phyloP scores from a whole-genome alignment of 2,113 vertebrate species.

The Argyrosomus japonicus region DNA sequence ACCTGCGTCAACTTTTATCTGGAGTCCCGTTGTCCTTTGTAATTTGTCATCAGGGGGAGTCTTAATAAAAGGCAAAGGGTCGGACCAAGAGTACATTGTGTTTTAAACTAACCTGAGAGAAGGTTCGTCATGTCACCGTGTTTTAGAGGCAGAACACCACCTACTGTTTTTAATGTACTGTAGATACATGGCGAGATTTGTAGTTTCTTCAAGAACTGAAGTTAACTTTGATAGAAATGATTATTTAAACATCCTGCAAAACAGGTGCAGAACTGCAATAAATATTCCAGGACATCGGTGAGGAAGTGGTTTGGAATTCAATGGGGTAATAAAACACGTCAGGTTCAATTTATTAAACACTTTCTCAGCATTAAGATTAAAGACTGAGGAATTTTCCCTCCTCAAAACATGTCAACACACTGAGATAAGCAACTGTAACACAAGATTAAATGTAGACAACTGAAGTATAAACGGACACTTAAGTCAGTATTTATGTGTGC shows the following conservation, averaged over 20 bases:
- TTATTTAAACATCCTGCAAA: background rate
- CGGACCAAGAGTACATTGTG: background rate
- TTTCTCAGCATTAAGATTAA: slow-evolving; percentile 4
- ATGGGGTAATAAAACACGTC: background rate
- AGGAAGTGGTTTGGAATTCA: background rate
- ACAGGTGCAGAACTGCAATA: background rate
- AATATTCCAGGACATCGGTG: background rate
- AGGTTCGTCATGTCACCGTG: background rate
- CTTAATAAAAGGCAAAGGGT: background rate
- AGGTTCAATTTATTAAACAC: background rate
- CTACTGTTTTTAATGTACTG: background rate
- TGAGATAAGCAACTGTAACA: slow-evolving; percentile 4
- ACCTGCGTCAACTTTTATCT: background rate
- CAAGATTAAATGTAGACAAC: background rate
- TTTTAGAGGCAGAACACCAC: background rate
- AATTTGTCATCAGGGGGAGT: slow-evolving; percentile 13
- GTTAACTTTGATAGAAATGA: background rate
- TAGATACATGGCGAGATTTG: background rate
- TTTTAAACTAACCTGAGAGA: background rate
- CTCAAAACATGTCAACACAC: background rate
- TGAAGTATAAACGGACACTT: too few species aligned
- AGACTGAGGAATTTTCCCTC: background rate
- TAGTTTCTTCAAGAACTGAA: background rate
- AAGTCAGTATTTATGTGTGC: background rate
- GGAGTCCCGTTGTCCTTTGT: background rate